Base-by-base conservation (phyloP, 2,888 invertebrate genomes). In the Geotrupes spiniger region DNA sequence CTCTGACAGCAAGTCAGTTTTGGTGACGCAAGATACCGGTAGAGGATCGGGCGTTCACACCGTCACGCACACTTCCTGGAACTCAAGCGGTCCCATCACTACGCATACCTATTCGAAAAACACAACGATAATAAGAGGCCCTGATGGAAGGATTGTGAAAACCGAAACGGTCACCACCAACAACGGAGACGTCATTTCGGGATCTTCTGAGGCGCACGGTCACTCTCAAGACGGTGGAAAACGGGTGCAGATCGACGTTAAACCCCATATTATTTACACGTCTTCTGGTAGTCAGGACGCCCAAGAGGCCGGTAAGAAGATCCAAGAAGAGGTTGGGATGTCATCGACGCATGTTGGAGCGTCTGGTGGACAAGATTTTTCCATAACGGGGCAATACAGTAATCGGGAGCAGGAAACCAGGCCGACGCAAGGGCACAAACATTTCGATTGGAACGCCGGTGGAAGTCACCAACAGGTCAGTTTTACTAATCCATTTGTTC, bases 21-120 rank as follows among this genome's bases (percentile, higher is more conserved):
- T 54, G 9, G 54, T 58, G 5, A 46, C 49, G 3, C 43, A 57
- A 46, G 55, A 56, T 39, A 54, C 49, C 1, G 56, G 56, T 6
- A 49, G 48, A 28, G 57, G 54, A n/a, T 48, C 49, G 9, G 49
- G 40, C 33, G 52, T 53, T 4, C 17, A 33, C 4, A 44, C 42
- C 5, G 51, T 53, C 9, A 51, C 51, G 6, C 31, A 16, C 10
- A 52, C 53, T 8, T 42, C 36, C 26, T 45, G 36, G n/a, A 42
- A 42, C 27, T 15, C 46, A 15, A 42, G 43, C 29, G 49, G 45
- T 6, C 49, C 49, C 2, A 46, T 42, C 5, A 21, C 25, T 26
- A 47, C 41, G 16, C 16, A 42, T 16, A 49, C 46, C 14, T 52
- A 49, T 27, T 38, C 25, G n/a, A 41, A 51, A 36, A 51, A 53